Conservation (phyloP, 2,888 invertebrate species). For the Coenonympha arcania region DNA sequence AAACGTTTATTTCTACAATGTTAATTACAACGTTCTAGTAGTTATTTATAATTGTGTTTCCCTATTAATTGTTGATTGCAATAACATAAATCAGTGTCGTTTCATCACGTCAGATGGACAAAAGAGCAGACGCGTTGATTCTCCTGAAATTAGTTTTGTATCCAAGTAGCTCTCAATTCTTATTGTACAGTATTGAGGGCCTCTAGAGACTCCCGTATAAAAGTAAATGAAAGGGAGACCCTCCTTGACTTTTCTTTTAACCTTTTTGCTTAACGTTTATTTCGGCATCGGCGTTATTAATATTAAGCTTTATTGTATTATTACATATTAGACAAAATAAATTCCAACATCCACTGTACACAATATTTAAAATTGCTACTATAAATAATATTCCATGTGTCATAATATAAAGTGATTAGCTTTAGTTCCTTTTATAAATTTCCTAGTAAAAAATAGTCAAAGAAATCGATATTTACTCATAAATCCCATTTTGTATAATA, state of each 20-base stretch:
- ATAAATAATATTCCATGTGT: too few relatives aligned
- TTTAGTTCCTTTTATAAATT: too few relatives aligned
- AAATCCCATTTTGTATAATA: too few relatives aligned
- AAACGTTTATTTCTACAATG: too few relatives aligned
- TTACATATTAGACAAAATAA: neutral
- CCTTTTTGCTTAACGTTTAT: conserved; percentile 1
- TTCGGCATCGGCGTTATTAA: neutral
- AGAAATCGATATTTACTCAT: too few relatives aligned
- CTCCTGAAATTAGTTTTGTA: conserved; percentile 1
- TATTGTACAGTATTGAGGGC: neutral
- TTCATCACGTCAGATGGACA: neutral
- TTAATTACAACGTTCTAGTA: too few relatives aligned
- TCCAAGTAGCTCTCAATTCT: conserved; percentile 4
- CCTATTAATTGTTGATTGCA: too few relatives aligned
- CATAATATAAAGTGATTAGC: too few relatives aligned
- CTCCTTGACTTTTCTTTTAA: conserved; percentile 1
- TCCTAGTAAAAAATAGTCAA: too few relatives aligned
- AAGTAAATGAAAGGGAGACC: conserved; percentile 1
- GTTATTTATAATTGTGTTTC: too few relatives aligned
- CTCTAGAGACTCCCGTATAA: neutral
- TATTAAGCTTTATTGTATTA: neutral
- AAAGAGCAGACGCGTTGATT: neutral
- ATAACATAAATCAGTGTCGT: too few relatives aligned
- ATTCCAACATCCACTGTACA: neutral
- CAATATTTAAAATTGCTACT: too few relatives aligned